Percentiles rank a stretch among this genome's conserved stretches.
Conservation (phyloP, 2,113 vertebrate species). For the Piaya cayana region DNA sequence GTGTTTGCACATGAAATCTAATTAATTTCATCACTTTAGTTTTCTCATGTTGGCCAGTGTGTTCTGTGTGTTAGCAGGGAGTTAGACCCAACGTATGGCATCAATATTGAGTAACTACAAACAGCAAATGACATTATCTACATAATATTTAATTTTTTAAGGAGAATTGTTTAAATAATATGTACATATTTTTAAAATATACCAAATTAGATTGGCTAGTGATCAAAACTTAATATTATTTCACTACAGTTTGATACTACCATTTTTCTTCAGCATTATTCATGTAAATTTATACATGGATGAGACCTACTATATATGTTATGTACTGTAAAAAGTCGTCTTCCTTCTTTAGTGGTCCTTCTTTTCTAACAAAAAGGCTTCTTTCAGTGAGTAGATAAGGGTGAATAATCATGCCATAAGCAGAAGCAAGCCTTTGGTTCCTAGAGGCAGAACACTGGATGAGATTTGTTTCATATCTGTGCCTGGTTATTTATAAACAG, state of each 20-base stretch:
- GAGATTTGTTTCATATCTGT: background rate
- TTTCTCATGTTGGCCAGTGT: background rate
- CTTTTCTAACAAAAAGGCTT: background rate
- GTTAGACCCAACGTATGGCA: background rate
- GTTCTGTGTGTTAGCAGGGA: accelerated
- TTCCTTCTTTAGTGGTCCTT: background rate
- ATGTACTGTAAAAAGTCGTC: background rate
- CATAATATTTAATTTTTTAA: background rate
- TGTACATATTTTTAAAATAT: background rate
- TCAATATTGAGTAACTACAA: background rate
- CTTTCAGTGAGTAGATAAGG: background rate
- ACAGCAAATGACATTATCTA: background rate
- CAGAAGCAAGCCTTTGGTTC: background rate
- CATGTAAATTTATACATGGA: background rate
- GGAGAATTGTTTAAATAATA: background rate
- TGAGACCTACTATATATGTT: background rate
- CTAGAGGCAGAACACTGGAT: background rate
- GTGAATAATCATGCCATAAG: background rate
- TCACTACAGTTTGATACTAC: background rate
- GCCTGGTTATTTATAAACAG: background rate
- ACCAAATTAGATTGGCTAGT: background rate
- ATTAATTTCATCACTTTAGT: background rate
- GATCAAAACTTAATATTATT: background rate
- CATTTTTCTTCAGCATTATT: background rate
- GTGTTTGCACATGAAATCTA: background rate